Conservation (phyloP, 2,797 vertebrate genomes). For the Platyrinchus mystaceus region DNA sequence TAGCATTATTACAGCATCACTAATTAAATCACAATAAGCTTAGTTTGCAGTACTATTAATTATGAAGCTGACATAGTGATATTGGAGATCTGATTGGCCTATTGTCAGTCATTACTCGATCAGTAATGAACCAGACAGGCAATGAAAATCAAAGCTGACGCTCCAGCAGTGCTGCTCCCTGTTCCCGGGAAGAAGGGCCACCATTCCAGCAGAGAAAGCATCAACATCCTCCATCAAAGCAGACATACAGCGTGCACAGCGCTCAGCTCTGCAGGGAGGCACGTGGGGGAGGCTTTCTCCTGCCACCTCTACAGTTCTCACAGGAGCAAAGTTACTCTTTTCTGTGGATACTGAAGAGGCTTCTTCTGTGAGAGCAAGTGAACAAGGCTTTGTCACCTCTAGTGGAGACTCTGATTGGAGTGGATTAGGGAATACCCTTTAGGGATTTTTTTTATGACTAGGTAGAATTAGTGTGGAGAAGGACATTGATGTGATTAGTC, state of each 20-base stretch:
- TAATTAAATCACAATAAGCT: slow-evolving; percentile 74
- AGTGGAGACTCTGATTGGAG: not conserved
- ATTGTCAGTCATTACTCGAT: slow-evolving; percentile 49
- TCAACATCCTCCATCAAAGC: not conserved
- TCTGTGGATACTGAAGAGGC: not conserved
- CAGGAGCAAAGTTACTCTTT: not conserved
- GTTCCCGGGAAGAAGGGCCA: not conserved
- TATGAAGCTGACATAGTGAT: slow-evolving; percentile 58
- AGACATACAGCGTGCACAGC: not conserved
- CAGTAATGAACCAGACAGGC: slow-evolving; percentile 45
- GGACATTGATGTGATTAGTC: not conserved
- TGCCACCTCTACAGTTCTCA: not conserved
- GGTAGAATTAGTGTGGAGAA: not conserved
- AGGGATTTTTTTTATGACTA: not conserved
- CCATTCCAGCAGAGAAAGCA: not conserved
- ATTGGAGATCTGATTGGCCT: slow-evolving; percentile 55
- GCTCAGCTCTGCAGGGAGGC: rapidly evolving
- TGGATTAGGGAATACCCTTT: not conserved
- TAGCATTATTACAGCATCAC: slow-evolving; percentile 61
- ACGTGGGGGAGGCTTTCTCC: not conserved
- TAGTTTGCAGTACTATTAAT: slow-evolving; percentile 64
- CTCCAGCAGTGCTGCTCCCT: not conserved
- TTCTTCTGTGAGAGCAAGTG: not conserved
- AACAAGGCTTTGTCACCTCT: not conserved
- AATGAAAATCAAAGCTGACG: not conserved